Evolutionary conservation across 2,797 vertebrate species (phyloP), one percentile per base, ranked within the genome.

Genomic region (Hapalemur alaotrensis): DNA sequence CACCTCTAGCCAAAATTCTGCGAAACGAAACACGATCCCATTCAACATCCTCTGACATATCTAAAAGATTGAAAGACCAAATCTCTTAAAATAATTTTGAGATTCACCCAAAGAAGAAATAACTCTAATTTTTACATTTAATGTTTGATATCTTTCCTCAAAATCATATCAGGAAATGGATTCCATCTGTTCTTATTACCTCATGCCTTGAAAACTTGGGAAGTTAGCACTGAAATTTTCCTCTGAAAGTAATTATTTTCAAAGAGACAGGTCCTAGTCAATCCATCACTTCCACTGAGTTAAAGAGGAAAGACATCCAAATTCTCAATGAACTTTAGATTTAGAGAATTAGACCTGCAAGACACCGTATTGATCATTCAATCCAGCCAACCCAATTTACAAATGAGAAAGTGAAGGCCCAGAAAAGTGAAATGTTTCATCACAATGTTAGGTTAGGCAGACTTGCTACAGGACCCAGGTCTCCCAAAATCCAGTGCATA

Each of bases 61-160:
- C 70, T 78, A 7, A 57, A 63, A 25, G 15, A 67, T 67, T 89
- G 72, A 65, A 96, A 95, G 13, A 76, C 13, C 38, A 85, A 93
- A 86, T 0, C 10, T 73, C 69, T 94, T 52, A 76, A 63, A 95
- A 69, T 81, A 85, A 95, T 95, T 91, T 76, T 89, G 32, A 95
- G 38, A 89, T 72, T 17, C 22, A 96, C 15, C 25, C 30, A 50
- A 89, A 88, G 7, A 43, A 96, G 30, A 86, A 93, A 91, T 73
- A 82, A 48, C 20, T 93, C 12, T 86, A 86, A 89, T 72, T 96
- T 82, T 89, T 32, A 32, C 75, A 65, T 95, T 89, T 78, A 69
- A 61, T 87, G 14, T 80, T 86, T 91, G 38, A 78, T 61, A 85
- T 59, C 14, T 69, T 93, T 79, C 38, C 41, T 79, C 46, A 83